Evolutionary conservation across 2,888 invertebrate genomes (phyloP).

Genomic region (Nectonema munidae): DNA sequence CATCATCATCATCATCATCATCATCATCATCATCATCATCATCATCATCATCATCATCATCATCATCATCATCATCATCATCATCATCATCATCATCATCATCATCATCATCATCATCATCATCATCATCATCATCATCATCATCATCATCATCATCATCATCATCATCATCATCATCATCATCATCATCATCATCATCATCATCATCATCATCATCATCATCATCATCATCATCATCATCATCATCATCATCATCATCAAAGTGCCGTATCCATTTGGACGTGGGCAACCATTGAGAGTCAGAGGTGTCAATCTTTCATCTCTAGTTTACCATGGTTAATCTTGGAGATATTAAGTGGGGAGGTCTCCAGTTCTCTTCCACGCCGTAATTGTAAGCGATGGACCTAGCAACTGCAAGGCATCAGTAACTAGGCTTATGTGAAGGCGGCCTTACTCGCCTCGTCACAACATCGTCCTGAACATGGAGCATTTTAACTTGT

Average conservation of each 20-base stretch:
- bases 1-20: not conserved
- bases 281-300: too few relatives aligned
- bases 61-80: not conserved
- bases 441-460: too few relatives aligned
- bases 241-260: conserved; percentile 1
- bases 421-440: too few relatives aligned
- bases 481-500: too few relatives aligned
- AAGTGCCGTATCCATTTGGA: too few relatives aligned
- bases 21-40: not conserved
- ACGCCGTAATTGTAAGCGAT: too few relatives aligned
- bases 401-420: too few relatives aligned
- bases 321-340: too few relatives aligned
- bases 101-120: not conserved
- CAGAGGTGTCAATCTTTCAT: too few relatives aligned
- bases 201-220: conserved; percentile 1
- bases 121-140: conserved; percentile 1
- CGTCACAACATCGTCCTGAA: too few relatives aligned
- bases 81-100: not conserved
- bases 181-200: conserved; percentile 1
- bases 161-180: conserved; percentile 2
- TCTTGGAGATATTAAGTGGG: too few relatives aligned
- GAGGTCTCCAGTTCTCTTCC: too few relatives aligned
- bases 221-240: conserved; percentile 2
- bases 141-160: not conserved
- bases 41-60: not conserved